phyloP scores from a whole-genome alignment of 2,797 vertebrate genomes.

The Eleutherodactylus coqui region DNA sequence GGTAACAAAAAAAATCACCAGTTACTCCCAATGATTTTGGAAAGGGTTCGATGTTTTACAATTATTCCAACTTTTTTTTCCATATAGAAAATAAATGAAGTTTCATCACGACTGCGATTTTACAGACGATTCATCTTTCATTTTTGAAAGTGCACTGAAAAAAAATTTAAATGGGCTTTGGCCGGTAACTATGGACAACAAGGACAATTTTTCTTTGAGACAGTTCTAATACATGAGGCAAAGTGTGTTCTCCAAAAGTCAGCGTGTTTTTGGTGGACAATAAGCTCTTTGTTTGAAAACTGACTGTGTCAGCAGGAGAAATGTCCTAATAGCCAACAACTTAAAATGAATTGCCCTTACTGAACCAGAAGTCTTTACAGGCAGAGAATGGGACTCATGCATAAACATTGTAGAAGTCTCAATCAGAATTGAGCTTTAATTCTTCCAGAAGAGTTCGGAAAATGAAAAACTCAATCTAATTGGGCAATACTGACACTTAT shows the following conservation, averaged over 20 bases:
- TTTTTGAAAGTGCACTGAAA: background rate
- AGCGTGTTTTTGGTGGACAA: constrained; percentile 18
- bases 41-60: background rate
- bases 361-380: background rate
- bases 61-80: background rate
- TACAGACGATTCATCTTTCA: background rate
- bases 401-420: background rate
- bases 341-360: background rate
- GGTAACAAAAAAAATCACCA: background rate
- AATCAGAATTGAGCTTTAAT: background rate
- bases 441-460: background rate
- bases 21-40: background rate
- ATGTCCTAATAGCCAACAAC: constrained; percentile 3
- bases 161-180: background rate
- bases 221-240: constrained; percentile 11
- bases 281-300: background rate
- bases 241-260: constrained; percentile 10
- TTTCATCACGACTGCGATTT: background rate
- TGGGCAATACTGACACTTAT: background rate
- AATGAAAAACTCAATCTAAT: background rate
- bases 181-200: constrained; percentile 11
- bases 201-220: constrained; percentile 5
- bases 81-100: background rate
- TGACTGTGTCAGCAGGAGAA: constrained; percentile 3
- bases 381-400: background rate